Base-by-base conservation (phyloP, 2,113 vertebrate genomes). In the Boleophthalmus pectinirostris region DNA sequence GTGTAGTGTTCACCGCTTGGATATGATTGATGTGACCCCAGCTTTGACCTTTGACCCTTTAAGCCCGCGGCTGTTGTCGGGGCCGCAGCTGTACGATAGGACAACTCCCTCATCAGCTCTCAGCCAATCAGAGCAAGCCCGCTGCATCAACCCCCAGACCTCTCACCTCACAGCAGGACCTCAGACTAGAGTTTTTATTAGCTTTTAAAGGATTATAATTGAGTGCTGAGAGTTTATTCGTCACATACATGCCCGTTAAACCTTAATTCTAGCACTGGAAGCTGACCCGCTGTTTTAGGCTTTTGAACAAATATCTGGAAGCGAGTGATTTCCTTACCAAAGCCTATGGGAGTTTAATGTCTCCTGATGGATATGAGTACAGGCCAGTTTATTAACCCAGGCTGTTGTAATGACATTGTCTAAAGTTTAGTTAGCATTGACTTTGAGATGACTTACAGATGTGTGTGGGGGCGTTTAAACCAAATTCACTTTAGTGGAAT, bases 371-470 rank as follows among this genome's bases (percentile, higher is more conserved):
- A 88, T 80, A 79, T 87, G 64, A 68, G 73, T 79, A 29, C 15
- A 46, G 61, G 57, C 56, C 68, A 80, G 81, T 90, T 91, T 81
- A 87, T 16, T 85, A 90, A 89, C 88, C 83, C 75, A 74, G 84
- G 82, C 85, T 83, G 81, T 85, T 92, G 92, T 87, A 92, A 91
- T 87, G 88, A 87, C 86, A 79, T 76, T 49, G 82, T 93, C 86
- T 77, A 75, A 89, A 73, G 61, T 79, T 87, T 79, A 80, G 90
- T 88, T 82, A 79, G 89, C 51, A 67, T 86, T 83, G 45, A 77
- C 83, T 90, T 78, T 77, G 73, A 90, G 92, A 93, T 92, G 82
- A 83, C 77, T 92, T 83, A 85, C 90, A 92, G 89, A 93, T 92
- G 89, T 90, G 68, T 71, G 63, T n/a, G 57, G 2, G 33, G 20